A percentile compares a stretch with the other conserved stretches of the same genome.
These are phyloP conservation scores for Orthonyx spaldingii DNA, from an alignment of 2,113 vertebrate species.

Conservation along the genomic window DNA sequence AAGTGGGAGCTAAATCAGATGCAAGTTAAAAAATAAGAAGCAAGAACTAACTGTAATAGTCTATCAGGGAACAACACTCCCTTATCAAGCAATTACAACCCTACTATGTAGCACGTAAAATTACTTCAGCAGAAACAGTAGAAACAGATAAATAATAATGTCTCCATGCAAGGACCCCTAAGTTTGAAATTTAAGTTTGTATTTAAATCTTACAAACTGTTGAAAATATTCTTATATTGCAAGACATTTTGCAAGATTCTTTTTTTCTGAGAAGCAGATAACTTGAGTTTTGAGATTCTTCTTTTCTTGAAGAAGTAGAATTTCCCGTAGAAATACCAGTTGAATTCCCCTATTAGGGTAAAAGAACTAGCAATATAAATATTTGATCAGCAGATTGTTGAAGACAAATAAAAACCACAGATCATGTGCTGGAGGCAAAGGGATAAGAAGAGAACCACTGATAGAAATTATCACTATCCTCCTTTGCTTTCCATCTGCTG, in stretches of 20 bases:
- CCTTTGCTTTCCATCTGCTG: neutral
- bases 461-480: neutral
- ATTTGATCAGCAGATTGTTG: neutral
- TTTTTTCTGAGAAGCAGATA: neutral
- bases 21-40: neutral
- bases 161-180: neutral
- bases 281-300: neutral
- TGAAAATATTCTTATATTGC: neutral
- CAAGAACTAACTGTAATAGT: neutral
- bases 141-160: neutral
- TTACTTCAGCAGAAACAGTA: neutral
- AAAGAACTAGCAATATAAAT: neutral
- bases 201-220: neutral
- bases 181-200: neutral
- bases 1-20: neutral
- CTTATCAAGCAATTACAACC: neutral
- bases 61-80: neutral
- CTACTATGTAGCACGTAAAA: neutral
- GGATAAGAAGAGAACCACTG: neutral
- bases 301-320: neutral
- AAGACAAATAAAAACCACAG: neutral
- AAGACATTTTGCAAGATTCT: neutral
- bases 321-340: neutral
- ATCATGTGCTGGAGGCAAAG: neutral
- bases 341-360: neutral